These are phyloP conservation scores for Helleia helle DNA, from an alignment of 2,888 invertebrate species.

Conservation along the genomic window DNA sequence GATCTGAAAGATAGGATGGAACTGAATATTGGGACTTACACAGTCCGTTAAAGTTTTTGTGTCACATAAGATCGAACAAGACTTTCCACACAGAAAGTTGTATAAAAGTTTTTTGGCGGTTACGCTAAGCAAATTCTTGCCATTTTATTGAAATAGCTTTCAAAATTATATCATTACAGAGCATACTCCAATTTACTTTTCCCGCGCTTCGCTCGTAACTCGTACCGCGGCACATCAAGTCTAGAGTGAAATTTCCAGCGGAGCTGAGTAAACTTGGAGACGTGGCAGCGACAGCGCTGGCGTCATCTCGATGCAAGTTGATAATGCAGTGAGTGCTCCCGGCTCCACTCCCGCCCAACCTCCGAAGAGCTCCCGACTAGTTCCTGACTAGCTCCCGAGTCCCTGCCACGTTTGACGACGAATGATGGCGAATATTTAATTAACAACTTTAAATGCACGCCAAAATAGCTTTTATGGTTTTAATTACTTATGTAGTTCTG, in stretches of 20 bases:
- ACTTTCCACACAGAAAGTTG: too few relatives aligned
- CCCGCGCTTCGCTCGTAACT: slow-evolving; percentile 22
- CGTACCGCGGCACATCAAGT: slow-evolving; percentile 40
- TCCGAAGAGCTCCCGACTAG: slow-evolving; percentile 26
- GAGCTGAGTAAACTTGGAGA: slow-evolving; percentile 66
- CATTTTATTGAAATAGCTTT: too few relatives aligned
- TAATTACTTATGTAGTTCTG: too few relatives aligned
- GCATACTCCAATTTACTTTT: background rate
- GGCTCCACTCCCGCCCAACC: slow-evolving; percentile 11
- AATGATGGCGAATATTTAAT: slow-evolving; percentile 17
- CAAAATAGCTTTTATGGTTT: too few relatives aligned
- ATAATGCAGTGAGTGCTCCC: slow-evolving; percentile 49
- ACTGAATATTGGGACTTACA: too few relatives aligned
- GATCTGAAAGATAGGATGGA: too few relatives aligned
- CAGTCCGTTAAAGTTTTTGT: too few relatives aligned
- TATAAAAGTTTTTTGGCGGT: too few relatives aligned
- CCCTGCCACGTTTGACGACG: slow-evolving; percentile 13
- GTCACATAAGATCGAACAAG: too few relatives aligned
- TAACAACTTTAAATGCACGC: too few relatives aligned
- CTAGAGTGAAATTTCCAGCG: slow-evolving; percentile 65
- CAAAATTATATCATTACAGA: too few relatives aligned
- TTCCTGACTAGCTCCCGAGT: slow-evolving; percentile 7
- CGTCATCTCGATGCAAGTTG: slow-evolving; percentile 64
- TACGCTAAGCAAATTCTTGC: too few relatives aligned
- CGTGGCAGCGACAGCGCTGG: slow-evolving; percentile 62